A percentile compares a stretch with the other conserved stretches of the same genome.
Evolutionary conservation across 2,113 vertebrate species (phyloP).

Genomic region (Notarius quadriscutis): DNA sequence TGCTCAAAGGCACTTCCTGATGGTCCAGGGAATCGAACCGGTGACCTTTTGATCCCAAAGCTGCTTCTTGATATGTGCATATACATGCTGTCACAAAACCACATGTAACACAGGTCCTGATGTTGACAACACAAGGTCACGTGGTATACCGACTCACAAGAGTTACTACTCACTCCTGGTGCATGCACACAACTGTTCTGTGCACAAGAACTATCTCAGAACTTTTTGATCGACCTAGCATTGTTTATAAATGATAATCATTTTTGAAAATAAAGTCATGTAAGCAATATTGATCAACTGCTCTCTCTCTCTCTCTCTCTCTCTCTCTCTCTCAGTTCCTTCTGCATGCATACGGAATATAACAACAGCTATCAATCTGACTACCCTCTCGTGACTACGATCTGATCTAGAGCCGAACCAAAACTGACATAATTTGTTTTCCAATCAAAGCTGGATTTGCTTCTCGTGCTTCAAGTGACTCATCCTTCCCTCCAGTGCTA

Average conservation of each 20-base stretch:
- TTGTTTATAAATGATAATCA: background rate
- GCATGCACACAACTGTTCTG: too few species aligned
- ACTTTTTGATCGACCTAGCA: too few species aligned
- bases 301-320: background rate
- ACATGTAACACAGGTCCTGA: too few species aligned
- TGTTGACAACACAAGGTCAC: too few species aligned
- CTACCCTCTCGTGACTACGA: background rate
- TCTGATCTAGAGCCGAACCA: background rate
- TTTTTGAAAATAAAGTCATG: background rate
- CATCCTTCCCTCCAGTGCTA: slow-evolving; percentile 25
- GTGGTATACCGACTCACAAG: too few species aligned
- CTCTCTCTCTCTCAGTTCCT: background rate
- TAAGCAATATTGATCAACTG: background rate
- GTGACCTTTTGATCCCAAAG: too few species aligned
- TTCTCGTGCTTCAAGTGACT: slow-evolving; percentile 18
- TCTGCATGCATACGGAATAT: background rate
- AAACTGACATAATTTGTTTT: background rate
- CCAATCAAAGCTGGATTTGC: background rate
- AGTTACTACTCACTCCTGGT: too few species aligned
- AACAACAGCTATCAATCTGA: background rate
- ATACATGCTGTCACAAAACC: too few species aligned
- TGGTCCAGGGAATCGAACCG: too few species aligned
- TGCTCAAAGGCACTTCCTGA: too few species aligned
- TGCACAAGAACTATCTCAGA: too few species aligned
- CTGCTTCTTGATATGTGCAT: too few species aligned